These are phyloP conservation scores for Oreortyx pictus DNA, from an alignment of 2,797 vertebrate species.

Conservation along the genomic window DNA sequence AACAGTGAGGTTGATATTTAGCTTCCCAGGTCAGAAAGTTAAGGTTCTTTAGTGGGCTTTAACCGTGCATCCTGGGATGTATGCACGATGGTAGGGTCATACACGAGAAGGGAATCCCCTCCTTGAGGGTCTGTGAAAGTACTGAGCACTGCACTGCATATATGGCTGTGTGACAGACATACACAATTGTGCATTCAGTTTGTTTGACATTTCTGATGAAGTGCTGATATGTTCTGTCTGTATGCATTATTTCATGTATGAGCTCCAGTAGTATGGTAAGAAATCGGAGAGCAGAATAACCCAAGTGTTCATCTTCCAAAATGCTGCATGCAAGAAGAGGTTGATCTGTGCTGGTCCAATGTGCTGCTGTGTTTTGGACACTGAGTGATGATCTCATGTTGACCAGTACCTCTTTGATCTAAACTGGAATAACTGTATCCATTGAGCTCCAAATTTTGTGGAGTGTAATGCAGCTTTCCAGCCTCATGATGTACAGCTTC, in stretches of 20 bases:
- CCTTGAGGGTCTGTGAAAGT: background rate
- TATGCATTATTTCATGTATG: background rate
- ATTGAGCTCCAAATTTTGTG: background rate
- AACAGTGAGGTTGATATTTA: background rate
- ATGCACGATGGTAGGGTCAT: background rate
- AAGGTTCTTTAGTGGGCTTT: background rate
- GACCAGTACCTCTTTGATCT: background rate
- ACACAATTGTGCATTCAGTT: background rate
- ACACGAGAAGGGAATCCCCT: background rate
- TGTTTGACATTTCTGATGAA: background rate
- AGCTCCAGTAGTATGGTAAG: background rate
- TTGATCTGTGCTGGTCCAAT: background rate
- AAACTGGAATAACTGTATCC: constrained; percentile 40
- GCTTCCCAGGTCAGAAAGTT: background rate
- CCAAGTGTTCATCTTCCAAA: background rate
- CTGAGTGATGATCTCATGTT: constrained; percentile 38
- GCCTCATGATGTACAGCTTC: constrained; percentile 30
- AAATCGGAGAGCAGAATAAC: background rate
- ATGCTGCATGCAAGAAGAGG: background rate
- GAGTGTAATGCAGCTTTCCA: constrained; percentile 22
- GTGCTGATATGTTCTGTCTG: background rate
- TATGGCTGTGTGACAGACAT: background rate
- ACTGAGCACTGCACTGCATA: background rate
- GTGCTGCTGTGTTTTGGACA: background rate
- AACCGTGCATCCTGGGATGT: background rate